Base-by-base conservation (phyloP, 2,888 invertebrate genomes). In the Caenorhabditis sp. region DNA sequence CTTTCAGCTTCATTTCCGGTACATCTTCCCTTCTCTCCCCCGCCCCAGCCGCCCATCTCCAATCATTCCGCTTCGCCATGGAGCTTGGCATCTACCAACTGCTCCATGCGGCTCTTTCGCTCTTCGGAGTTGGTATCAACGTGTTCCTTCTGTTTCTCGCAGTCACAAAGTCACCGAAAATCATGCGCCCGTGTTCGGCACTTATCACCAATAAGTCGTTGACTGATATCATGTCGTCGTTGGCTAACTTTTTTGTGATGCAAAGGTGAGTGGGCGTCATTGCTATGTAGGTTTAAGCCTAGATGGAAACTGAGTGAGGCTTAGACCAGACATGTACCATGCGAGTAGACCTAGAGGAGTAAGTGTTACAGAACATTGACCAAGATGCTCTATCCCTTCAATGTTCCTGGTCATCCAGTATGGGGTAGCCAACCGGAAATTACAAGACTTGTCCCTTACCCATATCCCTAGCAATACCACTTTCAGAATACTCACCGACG, bases 191-290 rank as follows among this genome's bases (percentile, higher is more conserved):
- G 8, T 77, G 77, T 15, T 77, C 77, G 2, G 77, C 77, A 1
- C n/a, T 77, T n/a, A 77, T 77, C 20, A 62, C 77, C 1, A 77
- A 77, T 28, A 77, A 77, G 69, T 61, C 77, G 1, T n/a, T 77
- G 20, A 77, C 77, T 6, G 77, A 77, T 62, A 77, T 77, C 20
- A 69, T 77, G 77, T 62, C 62, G 2, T 77, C 77, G 3, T 3
- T 77, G 69, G 77, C 77, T 0, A 77, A 77, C 44, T 47, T 77
- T 47, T 77, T 77, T 56, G 77, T 77, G 0, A 77, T 77, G 77
- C 77, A 77, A 22, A 67, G 62, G 67, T 77, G 37, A 18, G 24
- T 4, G 9, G 9, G 32, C n/a, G n/a, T n/a, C n/a, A n/a, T n/a
- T n/a, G n/a, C n/a, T n/a, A n/a, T n/a, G n/a, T n/a, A n/a, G 32